phyloP scores from a whole-genome alignment of 2,888 invertebrate species.

The Chironomus tentans region DNA sequence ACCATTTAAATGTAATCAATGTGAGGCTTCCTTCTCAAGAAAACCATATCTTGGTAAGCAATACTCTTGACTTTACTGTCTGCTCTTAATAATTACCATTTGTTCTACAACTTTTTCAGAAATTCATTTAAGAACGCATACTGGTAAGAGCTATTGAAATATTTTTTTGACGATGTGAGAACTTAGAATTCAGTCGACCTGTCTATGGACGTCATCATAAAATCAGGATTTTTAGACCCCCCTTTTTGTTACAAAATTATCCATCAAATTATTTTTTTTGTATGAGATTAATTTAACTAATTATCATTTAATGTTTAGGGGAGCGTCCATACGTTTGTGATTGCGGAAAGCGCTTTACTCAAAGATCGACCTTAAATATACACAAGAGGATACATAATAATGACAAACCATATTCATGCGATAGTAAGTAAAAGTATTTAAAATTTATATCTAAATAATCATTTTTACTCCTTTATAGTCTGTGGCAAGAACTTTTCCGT shows the following conservation, averaged over 20 bases:
- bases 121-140: conserved; percentile 30
- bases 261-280: too few species aligned
- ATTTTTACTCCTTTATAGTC: conserved; percentile 33
- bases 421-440: conserved; percentile 37
- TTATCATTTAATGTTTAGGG: conserved; percentile 4
- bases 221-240: too few species aligned
- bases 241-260: too few species aligned
- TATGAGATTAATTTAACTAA: too few species aligned
- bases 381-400: conserved; percentile 75
- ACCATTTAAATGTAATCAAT: conserved; percentile 45
- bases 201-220: too few species aligned
- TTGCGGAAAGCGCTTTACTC: conserved; percentile 63
- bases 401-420: conserved; percentile 67
- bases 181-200: too few species aligned
- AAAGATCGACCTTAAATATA: conserved; percentile 72
- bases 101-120: background rate
- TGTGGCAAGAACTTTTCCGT: conserved; percentile 73
- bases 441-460: too few species aligned
- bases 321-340: conserved; percentile 34
- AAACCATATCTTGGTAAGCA: conserved; percentile 45
- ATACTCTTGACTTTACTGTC: too few species aligned
- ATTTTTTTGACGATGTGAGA: too few species aligned
- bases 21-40: conserved; percentile 50
- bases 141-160: conserved; percentile 27
- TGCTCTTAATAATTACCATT: too few species aligned